Percentiles rank a stretch among this genome's conserved stretches.
Conservation (phyloP, 2,797 vertebrate genomes). For the Bovichtus variegatus region DNA sequence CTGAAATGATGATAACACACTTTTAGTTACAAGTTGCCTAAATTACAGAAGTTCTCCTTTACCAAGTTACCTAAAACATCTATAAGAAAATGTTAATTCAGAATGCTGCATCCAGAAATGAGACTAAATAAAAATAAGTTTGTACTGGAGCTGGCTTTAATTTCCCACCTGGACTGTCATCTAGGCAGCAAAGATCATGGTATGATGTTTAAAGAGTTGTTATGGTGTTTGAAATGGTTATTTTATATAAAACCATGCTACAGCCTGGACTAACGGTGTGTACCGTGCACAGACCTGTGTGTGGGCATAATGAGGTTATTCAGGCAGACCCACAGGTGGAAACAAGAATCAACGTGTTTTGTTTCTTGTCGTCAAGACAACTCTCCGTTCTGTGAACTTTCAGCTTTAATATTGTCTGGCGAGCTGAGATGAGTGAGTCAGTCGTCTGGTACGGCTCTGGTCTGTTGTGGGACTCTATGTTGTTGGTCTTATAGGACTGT, state of each 20-base stretch:
- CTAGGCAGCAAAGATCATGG: slow-evolving; percentile 7
- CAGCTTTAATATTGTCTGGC: slow-evolving; percentile 26
- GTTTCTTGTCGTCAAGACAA: slow-evolving; percentile 85
- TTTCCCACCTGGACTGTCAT: slow-evolving; percentile 10
- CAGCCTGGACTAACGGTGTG: background rate
- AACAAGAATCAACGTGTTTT: slow-evolving; percentile 61
- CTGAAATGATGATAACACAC: background rate
- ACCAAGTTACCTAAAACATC: background rate
- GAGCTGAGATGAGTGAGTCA: slow-evolving; percentile 44
- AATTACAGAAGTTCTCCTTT: background rate
- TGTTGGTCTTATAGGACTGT: slow-evolving; percentile 17
- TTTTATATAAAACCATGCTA: slow-evolving; percentile 17
- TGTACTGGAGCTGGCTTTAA: background rate
- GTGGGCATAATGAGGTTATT: slow-evolving; percentile 38
- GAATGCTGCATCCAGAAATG: background rate
- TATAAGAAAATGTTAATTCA: background rate
- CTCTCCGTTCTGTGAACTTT: slow-evolving; percentile 42
- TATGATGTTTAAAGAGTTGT: background rate
- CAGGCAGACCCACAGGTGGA: slow-evolving; percentile 50
- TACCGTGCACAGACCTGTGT: slow-evolving; percentile 16
- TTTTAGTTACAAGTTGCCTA: background rate
- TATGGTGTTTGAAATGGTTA: background rate
- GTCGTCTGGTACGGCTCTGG: slow-evolving; percentile 14
- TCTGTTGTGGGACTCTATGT: slow-evolving; percentile 23
- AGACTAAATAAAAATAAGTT: background rate